These are phyloP conservation scores for Hydropotes inermis DNA, from an alignment of 2,113 vertebrate genomes.

Conservation along the genomic window DNA sequence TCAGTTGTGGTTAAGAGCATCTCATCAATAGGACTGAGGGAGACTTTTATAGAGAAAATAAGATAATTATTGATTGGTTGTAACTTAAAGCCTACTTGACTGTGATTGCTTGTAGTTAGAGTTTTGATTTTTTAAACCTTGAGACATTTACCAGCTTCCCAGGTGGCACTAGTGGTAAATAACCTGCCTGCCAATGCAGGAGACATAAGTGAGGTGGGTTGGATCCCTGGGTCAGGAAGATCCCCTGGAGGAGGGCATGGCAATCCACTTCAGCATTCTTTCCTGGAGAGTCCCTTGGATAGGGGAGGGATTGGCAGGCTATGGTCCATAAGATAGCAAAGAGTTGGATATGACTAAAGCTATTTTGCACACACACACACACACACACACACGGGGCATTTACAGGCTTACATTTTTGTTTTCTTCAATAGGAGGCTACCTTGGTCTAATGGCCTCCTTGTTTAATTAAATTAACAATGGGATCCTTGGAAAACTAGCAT, in stretches of 20 bases:
- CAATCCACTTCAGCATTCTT: background rate
- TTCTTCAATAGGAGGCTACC: background rate
- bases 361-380: rapidly evolving
- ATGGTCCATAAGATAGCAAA: background rate
- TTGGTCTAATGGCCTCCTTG: background rate
- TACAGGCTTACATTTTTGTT: background rate
- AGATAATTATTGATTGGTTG: no score
- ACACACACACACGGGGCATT: background rate
- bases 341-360: background rate
- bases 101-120: background rate
- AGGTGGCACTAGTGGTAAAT: background rate
- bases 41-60: background rate
- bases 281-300: background rate
- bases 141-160: background rate
- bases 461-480: background rate
- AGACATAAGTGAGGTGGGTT: background rate
- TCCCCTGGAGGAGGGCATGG: background rate
- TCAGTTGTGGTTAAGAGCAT: background rate
- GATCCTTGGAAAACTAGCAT: background rate
- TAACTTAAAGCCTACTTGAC: background rate
- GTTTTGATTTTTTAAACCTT: background rate
- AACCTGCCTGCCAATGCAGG: rapidly evolving
- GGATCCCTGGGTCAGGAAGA: background rate
- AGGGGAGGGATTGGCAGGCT: no score
- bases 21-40: background rate